These are phyloP conservation scores for Pinctada fucata DNA, from an alignment of 2,888 invertebrate genomes.

Conservation along the genomic window DNA sequence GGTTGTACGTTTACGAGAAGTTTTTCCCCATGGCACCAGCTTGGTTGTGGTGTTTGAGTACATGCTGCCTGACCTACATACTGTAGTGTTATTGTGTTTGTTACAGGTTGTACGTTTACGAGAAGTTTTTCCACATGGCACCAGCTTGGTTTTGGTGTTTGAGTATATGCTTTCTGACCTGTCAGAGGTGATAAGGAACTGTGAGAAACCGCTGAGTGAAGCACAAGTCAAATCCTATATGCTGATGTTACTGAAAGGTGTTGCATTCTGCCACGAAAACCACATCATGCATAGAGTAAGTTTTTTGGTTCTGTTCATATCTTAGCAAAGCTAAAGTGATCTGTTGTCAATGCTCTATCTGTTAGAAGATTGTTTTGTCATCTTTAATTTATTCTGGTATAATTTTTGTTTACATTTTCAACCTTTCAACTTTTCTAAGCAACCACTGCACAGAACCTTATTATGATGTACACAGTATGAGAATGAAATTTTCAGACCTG, in stretches of 20 bases:
- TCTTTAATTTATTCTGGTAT: too few species aligned
- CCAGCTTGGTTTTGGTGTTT: conserved; percentile 92
- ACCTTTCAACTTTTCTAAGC: too few species aligned
- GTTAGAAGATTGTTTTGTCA: too few species aligned
- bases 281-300: conserved; percentile 95
- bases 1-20: conserved; percentile 92
- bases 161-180: conserved; percentile 90
- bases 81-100: neutral
- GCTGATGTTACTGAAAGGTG: conserved; percentile 92
- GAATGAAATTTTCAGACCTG: too few species aligned
- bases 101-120: conserved; percentile 89
- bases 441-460: too few species aligned
- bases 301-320: neutral
- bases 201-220: conserved; percentile 82
- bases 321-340: too few species aligned
- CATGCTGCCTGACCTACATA: conserved; percentile 83
- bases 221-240: conserved; percentile 89
- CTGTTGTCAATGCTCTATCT: too few species aligned
- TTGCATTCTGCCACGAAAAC: conserved; percentile 91
- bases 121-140: conserved; percentile 93
- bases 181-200: conserved; percentile 76
- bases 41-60: conserved; percentile 94
- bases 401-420: too few species aligned
- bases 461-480: too few species aligned
- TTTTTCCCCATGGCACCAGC: conserved; percentile 92